Conservation (phyloP, 2,797 vertebrate species). For the Oreortyx pictus region DNA sequence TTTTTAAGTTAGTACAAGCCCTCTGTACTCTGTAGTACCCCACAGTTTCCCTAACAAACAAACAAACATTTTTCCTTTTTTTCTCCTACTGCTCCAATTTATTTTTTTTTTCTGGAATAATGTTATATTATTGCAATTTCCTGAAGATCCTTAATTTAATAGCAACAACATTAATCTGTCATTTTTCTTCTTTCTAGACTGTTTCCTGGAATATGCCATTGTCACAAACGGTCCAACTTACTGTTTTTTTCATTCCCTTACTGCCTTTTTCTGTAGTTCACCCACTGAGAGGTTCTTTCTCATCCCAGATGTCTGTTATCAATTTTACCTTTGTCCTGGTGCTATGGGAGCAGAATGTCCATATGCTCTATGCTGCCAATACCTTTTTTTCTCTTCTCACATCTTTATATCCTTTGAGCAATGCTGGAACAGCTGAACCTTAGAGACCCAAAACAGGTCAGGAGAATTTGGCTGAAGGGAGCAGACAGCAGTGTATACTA, state of each 20-base stretch:
- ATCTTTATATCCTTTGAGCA: neutral
- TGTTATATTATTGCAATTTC: neutral
- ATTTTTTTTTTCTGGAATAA: neutral
- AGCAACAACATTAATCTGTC: neutral
- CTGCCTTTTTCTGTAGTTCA: neutral
- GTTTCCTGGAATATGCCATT: slow-evolving; percentile 19
- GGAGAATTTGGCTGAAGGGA: neutral
- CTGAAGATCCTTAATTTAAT: neutral
- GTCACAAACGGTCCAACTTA: slow-evolving; percentile 7
- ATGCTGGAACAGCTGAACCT: neutral
- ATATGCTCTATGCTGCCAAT: neutral
- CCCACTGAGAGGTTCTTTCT: neutral
- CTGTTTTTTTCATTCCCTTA: neutral
- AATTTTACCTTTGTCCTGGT: neutral
- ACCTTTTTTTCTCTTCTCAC: neutral
- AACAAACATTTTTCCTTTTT: neutral
- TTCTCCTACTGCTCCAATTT: neutral
- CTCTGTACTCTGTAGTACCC: neutral
- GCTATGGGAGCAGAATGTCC: neutral
- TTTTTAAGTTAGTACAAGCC: neutral
- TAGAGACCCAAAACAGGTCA: neutral
- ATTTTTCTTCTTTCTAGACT: neutral
- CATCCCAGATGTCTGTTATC: neutral
- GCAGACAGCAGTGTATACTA: neutral
- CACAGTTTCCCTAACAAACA: neutral